Conservation (phyloP, 1,140 invertebrate species). For the Drosophila micromelanica region DNA sequence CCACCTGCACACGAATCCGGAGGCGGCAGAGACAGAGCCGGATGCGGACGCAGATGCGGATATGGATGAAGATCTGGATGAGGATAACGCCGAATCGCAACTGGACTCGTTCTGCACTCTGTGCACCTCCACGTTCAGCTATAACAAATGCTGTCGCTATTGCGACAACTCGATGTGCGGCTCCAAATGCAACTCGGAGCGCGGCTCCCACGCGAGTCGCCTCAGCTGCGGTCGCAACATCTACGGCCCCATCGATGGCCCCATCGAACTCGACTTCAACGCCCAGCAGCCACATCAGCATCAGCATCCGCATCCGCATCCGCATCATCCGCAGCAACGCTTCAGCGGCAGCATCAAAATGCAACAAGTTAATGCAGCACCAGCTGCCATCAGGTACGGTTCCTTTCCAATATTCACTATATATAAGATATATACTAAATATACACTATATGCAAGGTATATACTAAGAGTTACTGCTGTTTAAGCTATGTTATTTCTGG, state of each 20-base stretch:
- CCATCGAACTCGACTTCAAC: slow-evolving; percentile 22
- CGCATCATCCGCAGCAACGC: slow-evolving; percentile 39
- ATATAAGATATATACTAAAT: too few relatives aligned
- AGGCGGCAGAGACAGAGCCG: not conserved
- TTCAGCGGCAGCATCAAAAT: slow-evolving; percentile 53
- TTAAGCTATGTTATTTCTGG: too few relatives aligned
- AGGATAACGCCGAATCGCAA: slow-evolving; percentile 55
- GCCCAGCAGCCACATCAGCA: slow-evolving; percentile 17
- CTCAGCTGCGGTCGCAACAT: slow-evolving; percentile 46
- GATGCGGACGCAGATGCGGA: slow-evolving; percentile 11
- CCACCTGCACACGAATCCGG: slow-evolving; percentile 24
- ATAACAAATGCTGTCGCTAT: slow-evolving; percentile 77
- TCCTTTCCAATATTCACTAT: not conserved
- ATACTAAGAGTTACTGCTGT: too few relatives aligned
- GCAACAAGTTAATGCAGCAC: slow-evolving; percentile 26
- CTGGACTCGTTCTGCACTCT: slow-evolving; percentile 82
- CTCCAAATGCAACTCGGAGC: slow-evolving; percentile 79
- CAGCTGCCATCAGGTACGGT: slow-evolving; percentile 58
- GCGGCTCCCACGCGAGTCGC: slow-evolving; percentile 65
- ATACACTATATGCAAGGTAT: too few relatives aligned
- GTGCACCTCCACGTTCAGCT: slow-evolving; percentile 83
- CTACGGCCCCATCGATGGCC: slow-evolving; percentile 29
- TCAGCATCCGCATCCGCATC: slow-evolving; percentile 26
- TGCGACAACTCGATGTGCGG: slow-evolving; percentile 78
- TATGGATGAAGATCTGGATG: slow-evolving; percentile 24